These are phyloP conservation scores for Leptinotarsa texana DNA, from an alignment of 1,140 invertebrate genomes.

Conservation along the genomic window DNA sequence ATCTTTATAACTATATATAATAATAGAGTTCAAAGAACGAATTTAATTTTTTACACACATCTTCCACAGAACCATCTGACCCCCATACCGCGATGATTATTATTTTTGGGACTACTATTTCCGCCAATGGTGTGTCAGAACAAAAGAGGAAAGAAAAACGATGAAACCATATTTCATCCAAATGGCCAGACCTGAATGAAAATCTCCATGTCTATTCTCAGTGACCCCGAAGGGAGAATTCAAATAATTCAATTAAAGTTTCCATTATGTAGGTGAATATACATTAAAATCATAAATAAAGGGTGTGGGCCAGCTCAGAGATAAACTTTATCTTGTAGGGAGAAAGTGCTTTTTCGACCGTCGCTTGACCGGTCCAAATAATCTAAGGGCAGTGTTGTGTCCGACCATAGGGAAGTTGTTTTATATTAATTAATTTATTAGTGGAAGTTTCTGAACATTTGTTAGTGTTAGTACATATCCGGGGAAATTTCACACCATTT, in stretches of 20 bases:
- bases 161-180: neutral
- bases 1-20: too few relatives aligned
- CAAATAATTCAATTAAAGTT: conserved; percentile 7
- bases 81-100: too few relatives aligned
- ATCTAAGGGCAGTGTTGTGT: neutral
- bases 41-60: too few relatives aligned
- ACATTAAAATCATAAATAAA: conserved; percentile 4
- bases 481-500: too few relatives aligned
- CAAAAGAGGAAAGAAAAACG: conserved; percentile 1
- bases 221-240: neutral
- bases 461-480: too few relatives aligned
- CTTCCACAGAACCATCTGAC: too few relatives aligned
- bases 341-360: neutral
- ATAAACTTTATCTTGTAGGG: conserved; percentile 6
- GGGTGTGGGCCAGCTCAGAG: neutral
- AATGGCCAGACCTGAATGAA: neutral
- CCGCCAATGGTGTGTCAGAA: neutral
- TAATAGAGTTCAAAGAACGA: too few relatives aligned
- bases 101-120: neutral
- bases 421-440: conserved; percentile 4
- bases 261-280: conserved; percentile 1
- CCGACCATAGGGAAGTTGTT: neutral
- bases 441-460: too few relatives aligned
- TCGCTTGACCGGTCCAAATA: neutral
- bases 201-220: neutral